Base-by-base conservation (phyloP, 2,888 invertebrate species). In the Coelogynopora nodosa region DNA sequence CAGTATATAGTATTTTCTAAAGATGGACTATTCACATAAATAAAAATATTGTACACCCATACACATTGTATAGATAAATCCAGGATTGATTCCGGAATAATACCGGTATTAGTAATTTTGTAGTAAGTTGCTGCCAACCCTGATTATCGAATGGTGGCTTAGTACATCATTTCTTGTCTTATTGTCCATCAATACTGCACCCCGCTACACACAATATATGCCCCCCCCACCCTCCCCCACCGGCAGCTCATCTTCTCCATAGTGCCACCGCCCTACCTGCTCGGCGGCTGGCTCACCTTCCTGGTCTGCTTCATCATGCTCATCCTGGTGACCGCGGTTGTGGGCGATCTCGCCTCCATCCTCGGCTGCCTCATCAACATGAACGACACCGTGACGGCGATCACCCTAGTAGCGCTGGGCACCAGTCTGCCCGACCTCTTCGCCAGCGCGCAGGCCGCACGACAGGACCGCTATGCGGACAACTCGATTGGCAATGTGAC, bases 401-500 rank as follows among this genome's bases (percentile, higher is more conserved):
- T 92, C 83, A 91, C 91, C 0, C 90, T 94, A 86, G 94, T 94
- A n/a, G 94, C 94, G 1, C 89, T 94, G 88, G 94, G 94, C 85
- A 93, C 94, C 0, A 93, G 93, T 82, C 91, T 94, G 86, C 94
- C 94, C 0, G 94, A 94, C 89, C 92, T 93, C 0, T 94, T 94
- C 90, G 94, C 94, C 27, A 93, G 93, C 85, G 93, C 93, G 89
- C 92, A 93, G 31, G 94, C 94, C 0, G 94, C 94, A 0, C 88
- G 89, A 27, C 89, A 92, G 90, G 94, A 94, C 89, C 93, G 93
- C 88, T 91, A 92, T 84, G 94, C 94, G 0, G 94, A 94, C 90
- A 94, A 93, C 89, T 93, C 94, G 0, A 92, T 94, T 30, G 94
- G 94, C 26, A 94, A 94, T 89, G 93, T 94, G n/a, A 94, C 94